These are phyloP conservation scores for Diacarnus erythraeanus DNA, from an alignment of 37 sponge, comb jelly and placozoan species.

Conservation along the genomic window DNA sequence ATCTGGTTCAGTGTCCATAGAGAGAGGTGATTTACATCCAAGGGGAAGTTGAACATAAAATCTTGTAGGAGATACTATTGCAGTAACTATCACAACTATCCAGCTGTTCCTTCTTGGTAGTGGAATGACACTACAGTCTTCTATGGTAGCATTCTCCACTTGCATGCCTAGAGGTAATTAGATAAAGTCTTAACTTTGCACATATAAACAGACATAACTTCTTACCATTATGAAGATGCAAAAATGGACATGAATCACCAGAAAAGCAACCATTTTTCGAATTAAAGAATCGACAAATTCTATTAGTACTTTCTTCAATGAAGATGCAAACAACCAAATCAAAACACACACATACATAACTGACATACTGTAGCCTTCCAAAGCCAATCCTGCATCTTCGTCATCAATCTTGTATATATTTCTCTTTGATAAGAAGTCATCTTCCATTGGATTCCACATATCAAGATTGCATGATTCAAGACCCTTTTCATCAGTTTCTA, in stretches of 20 bases:
- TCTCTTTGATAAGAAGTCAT: slow-evolving; percentile 29
- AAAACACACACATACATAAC: not conserved
- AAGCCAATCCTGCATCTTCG: slow-evolving; percentile 12
- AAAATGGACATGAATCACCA: slow-evolving; percentile 30
- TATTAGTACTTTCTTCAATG: not conserved
- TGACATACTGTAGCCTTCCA: not conserved
- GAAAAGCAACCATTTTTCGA: slow-evolving; percentile 23
- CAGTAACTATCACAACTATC: slow-evolving; percentile 50
- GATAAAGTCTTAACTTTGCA: too few species aligned
- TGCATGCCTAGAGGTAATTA: too few species aligned
- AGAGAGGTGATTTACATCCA: slow-evolving; percentile 12
- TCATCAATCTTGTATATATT: slow-evolving; percentile 18
- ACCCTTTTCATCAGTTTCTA: not conserved
- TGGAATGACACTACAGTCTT: too few species aligned
- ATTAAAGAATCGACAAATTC: slow-evolving; percentile 47
- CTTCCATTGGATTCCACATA: slow-evolving; percentile 63
- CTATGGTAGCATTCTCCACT: not conserved
- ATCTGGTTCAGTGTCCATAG: not conserved
- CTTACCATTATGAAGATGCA: slow-evolving; percentile 44
- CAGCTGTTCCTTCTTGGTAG: slow-evolving; percentile 17
- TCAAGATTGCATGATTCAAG: not conserved
- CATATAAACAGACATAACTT: not conserved
- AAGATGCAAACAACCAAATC: not conserved
- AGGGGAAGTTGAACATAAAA: slow-evolving; percentile 44
- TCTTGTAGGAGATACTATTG: slow-evolving; percentile 23